Conservation (phyloP, 92 coral and sea anemone genomes). For the Zoanthus solanderi region DNA sequence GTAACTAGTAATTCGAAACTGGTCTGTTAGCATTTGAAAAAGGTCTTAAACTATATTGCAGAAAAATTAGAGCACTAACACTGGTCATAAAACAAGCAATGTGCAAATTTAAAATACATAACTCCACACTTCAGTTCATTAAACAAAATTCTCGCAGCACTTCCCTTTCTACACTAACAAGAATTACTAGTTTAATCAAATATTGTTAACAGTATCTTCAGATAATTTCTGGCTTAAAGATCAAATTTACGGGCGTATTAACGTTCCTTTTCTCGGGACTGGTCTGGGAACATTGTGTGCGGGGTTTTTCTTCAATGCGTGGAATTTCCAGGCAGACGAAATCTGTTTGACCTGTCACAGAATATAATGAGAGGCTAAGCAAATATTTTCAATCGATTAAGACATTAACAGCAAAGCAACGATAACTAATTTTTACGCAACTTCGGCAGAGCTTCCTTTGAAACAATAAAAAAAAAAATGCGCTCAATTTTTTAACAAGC, state of each 20-base stretch:
- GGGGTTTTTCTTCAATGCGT: conserved; percentile 89
- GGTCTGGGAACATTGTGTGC: conserved; percentile 67
- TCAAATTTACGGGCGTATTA: conserved; percentile 55
- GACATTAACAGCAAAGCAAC: not conserved
- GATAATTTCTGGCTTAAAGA: not conserved
- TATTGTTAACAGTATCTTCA: too few species aligned
- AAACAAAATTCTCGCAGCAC: too few species aligned
- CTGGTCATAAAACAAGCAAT: too few species aligned
- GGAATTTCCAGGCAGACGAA: conserved; percentile 98
- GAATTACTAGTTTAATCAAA: too few species aligned
- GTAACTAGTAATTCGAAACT: too few species aligned
- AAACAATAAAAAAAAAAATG: not conserved
- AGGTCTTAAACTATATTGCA: too few species aligned
- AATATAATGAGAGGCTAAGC: not conserved
- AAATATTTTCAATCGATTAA: not conserved
- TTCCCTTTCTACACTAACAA: too few species aligned
- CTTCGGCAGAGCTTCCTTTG: not conserved
- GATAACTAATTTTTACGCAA: not conserved
- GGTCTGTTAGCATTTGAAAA: too few species aligned
- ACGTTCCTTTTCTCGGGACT: conserved; percentile 82
- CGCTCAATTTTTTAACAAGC: not conserved
- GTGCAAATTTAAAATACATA: too few species aligned
- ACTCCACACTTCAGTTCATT: too few species aligned
- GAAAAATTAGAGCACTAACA: too few species aligned
- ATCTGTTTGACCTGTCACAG: conserved; percentile 81